phyloP scores from a whole-genome alignment of 2,888 invertebrate genomes.

The Stenchaetothrips biformis region DNA sequence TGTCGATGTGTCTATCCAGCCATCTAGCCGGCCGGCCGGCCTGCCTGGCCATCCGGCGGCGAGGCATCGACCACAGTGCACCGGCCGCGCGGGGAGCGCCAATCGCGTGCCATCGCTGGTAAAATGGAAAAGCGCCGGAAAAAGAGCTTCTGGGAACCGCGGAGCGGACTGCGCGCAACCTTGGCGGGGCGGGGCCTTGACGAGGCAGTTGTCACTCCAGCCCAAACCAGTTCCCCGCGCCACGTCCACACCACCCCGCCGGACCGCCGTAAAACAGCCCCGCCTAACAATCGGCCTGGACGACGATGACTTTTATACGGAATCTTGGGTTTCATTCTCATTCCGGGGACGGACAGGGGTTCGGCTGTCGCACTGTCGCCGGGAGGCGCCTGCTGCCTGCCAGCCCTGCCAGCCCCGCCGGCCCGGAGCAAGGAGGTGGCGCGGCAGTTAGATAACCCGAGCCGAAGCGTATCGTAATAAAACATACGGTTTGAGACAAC shows the following conservation, averaged over 20 bases:
- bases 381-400: not conserved
- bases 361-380: not conserved
- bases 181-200: not conserved
- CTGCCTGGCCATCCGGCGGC: not conserved
- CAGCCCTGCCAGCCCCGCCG: not conserved
- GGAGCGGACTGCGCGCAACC: too few species aligned
- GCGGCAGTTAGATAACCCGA: not conserved
- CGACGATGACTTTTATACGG: not conserved
- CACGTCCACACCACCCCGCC: too few species aligned
- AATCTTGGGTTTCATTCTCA: conserved; percentile 19
- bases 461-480: not conserved
- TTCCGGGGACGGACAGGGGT: not conserved
- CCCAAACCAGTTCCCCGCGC: too few species aligned
- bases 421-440: conserved; percentile 6
- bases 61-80: not conserved
- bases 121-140: too few species aligned
- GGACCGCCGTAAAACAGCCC: too few species aligned
- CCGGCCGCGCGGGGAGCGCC: not conserved
- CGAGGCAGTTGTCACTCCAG: not conserved
- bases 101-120: not conserved
- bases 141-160: too few species aligned
- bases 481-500: conserved; percentile 9
- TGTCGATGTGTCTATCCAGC: not conserved
- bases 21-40: not conserved
- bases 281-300: not conserved